A percentile compares a stretch with the other conserved stretches of the same genome.
Conservation (phyloP, 2,797 vertebrate genomes). For the Kryptolebias ocellatus region DNA sequence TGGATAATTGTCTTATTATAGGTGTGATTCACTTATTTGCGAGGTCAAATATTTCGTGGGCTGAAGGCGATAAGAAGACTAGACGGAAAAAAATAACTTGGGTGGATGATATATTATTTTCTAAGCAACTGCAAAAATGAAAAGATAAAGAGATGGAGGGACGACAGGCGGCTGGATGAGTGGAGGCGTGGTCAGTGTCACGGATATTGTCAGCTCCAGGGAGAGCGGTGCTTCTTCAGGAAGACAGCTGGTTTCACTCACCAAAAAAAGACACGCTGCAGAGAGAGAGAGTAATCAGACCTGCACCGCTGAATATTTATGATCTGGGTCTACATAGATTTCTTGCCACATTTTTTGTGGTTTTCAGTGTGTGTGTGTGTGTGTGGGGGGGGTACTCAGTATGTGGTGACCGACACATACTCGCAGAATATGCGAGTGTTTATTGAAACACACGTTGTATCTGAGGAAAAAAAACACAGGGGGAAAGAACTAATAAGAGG, state of each 20-base stretch:
- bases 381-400: constrained; percentile 20
- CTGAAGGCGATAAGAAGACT: constrained; percentile 29
- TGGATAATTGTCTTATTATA: constrained; percentile 39
- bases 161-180: constrained; percentile 71
- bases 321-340: constrained; percentile 66
- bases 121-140: constrained; percentile 31
- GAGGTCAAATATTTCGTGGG: neutral
- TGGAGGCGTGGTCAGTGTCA: constrained; percentile 73
- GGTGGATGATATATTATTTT: constrained; percentile 1
- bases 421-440: constrained; percentile 42
- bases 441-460: constrained; percentile 48
- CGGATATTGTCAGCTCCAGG: constrained; percentile 69
- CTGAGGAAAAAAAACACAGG: constrained; percentile 12
- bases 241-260: constrained; percentile 80
- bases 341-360: constrained; percentile 74
- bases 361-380: constrained; percentile 34
- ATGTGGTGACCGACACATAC: constrained; percentile 61
- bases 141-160: constrained; percentile 61
- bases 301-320: constrained; percentile 80
- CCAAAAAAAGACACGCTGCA: constrained; percentile 57
- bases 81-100: neutral
- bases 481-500: constrained; percentile 13
- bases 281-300: constrained; percentile 60
- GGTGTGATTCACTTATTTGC: constrained; percentile 24
- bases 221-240: constrained; percentile 65